Evolutionary conservation across 2,888 invertebrate species (phyloP), one percentile per base, ranked within the genome.

Genomic region (Minunthozetes semirufus): DNA sequence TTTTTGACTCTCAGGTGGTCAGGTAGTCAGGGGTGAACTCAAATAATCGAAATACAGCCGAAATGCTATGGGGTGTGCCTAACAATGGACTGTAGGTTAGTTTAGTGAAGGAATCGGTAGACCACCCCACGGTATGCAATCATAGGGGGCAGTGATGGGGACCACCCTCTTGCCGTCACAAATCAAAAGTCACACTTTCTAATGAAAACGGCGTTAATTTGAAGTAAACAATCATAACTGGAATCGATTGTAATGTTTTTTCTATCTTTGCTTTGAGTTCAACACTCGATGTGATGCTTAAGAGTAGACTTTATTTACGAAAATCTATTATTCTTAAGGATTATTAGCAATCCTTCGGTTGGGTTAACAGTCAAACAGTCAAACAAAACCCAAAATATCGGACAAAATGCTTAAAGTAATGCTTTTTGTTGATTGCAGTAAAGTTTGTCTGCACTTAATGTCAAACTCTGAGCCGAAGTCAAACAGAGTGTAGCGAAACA

Each of bases 391-490:
- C 8, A 63, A 17, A 63, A 33, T 27, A 27, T 33, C 22, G 8
- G 29, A 15, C 29, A 63, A 63, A 56, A 63, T 33, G 15, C 42
- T 42, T 42, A 33, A 38, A 33, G 63, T 27, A 33, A 63, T 29
- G 63, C 27, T 63, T 63, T 63, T 27, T 63, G 19, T 22, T 50
- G 25, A 63, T 27, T 15, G 25, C n/a, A n/a, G 13, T 27, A 33
- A 27, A 63, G 63, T 63, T 61, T 33, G 22, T 33, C 9, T 42
- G 29, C 8, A 63, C 63, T 63, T 63, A 33, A 63, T 63, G 63
- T 63, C 38, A 38, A 63, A 13, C 33, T 63, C 6, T 63, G 19
- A 33, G 17, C 17, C 17, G 9, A n/a, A 33, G 33, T 29, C 63
- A 63, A 56, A 56, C 56, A 63, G 42, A 42, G 63, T 63, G 38